phyloP scores from a whole-genome alignment of 2,113 vertebrate genomes.

The Apaloderma vittatum region DNA sequence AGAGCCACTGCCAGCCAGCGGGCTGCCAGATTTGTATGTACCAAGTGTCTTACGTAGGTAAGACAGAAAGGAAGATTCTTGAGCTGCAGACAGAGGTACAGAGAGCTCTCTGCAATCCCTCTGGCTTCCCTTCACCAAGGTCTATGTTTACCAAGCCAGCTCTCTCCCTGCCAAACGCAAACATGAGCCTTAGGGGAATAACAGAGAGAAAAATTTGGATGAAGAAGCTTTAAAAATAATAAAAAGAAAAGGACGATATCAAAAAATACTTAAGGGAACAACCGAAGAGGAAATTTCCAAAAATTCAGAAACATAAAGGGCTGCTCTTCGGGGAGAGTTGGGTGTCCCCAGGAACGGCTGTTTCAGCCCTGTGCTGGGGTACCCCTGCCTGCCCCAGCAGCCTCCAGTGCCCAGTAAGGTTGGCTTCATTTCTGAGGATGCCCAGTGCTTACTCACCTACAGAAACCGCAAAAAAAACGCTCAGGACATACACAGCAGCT shows the following conservation, averaged over 20 bases:
- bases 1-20: not conserved
- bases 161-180: slow-evolving; percentile 42
- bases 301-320: not conserved
- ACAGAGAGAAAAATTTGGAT: not conserved
- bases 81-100: not conserved
- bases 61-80: not conserved
- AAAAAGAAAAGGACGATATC: not conserved
- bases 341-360: not conserved
- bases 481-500: not conserved
- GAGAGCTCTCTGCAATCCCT: not conserved
- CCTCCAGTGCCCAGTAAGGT: not conserved
- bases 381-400: not conserved
- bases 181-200: slow-evolving; percentile 17
- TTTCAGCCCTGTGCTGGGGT: not conserved
- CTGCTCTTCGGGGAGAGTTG: not conserved
- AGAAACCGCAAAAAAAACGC: not conserved
- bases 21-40: not conserved
- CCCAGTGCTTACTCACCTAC: accelerated
- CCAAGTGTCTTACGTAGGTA: accelerated
- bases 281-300: not conserved
- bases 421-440: not conserved
- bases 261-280: slow-evolving; percentile 20
- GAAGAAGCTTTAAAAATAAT: not conserved
- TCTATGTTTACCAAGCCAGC: slow-evolving; percentile 1
- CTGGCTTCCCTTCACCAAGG: not conserved